Base-by-base conservation (phyloP, 2,797 vertebrate species). In the Pelobates cultripes region DNA sequence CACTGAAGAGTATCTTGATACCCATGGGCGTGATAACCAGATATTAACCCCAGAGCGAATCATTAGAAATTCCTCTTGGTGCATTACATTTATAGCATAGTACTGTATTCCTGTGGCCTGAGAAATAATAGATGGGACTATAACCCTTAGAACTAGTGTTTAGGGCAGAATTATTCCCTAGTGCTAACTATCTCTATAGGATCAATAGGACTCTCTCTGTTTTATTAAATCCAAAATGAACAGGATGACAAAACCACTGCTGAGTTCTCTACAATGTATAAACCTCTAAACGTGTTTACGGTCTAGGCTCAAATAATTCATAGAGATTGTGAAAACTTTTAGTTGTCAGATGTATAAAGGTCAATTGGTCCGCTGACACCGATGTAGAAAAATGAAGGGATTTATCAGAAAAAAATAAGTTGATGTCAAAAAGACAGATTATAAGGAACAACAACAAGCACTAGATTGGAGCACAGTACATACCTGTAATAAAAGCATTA, bases 151-250 rank as follows among this genome's bases (percentile, higher is more conserved):
- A 77, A 75, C 73, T 73, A 70, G 75, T 70, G 73, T 64, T 76
- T 61, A 70, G 57, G 73, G 67, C 73, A 81, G 55, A 51, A 82
- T 76, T 76, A 82, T 77, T 82, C 80, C 80, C 80, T 71, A 17
- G 53, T 66, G 80, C 80, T 55, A 77, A 76, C 68, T 76, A 77
- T 73, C 74, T 82, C 75, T 57, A 82, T n/a, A 53, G 67, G 80
- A 82, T 67, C 80, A 82, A 82, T 77, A 71, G 68, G 74, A 55
- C 80, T 82, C 70, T 71, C 73, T 72, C 74, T 76, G 68, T 66
- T 76, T 82, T 82, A 82, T 77, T 82, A 82, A 82, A 70, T 82
- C 80, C 80, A 74, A 71, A 76, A 82, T 82, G 80, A 82, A 82
- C 80, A 77, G 68, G 75, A 74, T 77, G 73, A 82, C 72, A 81